Evolutionary conservation across 2,113 vertebrate species (phyloP), one percentile per base, ranked within the genome.

Genomic region (Chloroceryle aenea): DNA sequence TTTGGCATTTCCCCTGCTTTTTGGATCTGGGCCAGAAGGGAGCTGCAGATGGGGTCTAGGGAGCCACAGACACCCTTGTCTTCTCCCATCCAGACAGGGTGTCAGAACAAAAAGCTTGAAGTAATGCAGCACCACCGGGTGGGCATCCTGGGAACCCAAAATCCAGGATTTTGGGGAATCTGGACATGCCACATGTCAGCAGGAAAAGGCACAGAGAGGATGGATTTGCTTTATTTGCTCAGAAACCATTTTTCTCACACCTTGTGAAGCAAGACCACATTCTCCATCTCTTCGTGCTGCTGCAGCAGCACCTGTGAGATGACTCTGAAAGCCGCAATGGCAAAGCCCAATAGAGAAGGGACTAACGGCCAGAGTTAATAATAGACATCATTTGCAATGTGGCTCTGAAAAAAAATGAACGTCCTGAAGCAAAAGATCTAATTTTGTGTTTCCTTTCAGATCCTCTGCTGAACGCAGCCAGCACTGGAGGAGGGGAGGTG

Each of bases 381-480:
- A 94, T 50, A 89, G 92, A 56, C 55, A 71, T 71, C 8, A 78
- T 91, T 92, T 93, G 85, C 72, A 36, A 75, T 2, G 50, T 42
- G 30, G 14, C 40, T 84, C 56, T 47, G 36, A 90, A 95, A 93
- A 93, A 89, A 91, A 91, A 63, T 17, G n/a, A 92, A 74, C 2
- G 1, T 93, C 93, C 79, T 0, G 40, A 93, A 83, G 88, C 92
- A 81, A 75, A 82, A 53, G 73, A 92, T 78, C 61, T 85, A 50
- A 90, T 93, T 96, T 61, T 81, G 88, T 64, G 58, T 62, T 89
- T 92, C 80, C 71, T 84, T 69, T 87, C 80, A 85, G 79, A 59
- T 84, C 82, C 69, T 68, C 34, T 1, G 4, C 78, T 58, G 64
- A 83, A 34, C 0, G 0, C 63, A 85, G 67, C 29, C 9, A 2